Percentiles rank a stretch among this genome's conserved stretches.
phyloP scores from a whole-genome alignment of 2,113 vertebrate species.

The Ameiurus melas region DNA sequence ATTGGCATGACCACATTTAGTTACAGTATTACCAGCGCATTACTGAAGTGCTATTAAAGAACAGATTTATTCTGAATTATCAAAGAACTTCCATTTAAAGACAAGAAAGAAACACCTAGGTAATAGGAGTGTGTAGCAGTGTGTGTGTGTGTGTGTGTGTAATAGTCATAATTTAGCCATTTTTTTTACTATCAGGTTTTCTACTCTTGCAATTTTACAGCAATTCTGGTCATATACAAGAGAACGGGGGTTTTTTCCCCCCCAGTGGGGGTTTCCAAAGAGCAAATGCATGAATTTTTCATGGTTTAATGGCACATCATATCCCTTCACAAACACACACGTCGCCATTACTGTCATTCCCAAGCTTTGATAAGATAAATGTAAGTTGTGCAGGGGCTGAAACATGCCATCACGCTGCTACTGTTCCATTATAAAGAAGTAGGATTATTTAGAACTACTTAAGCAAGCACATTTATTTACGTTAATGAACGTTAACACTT shows the following conservation, averaged over 20 bases:
- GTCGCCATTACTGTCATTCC: not conserved
- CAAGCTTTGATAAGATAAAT: not conserved
- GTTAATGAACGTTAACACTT: not conserved
- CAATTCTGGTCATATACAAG: not conserved
- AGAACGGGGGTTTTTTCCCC: not conserved
- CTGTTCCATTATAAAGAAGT: not conserved
- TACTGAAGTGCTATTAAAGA: constrained; percentile 16
- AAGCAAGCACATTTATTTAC: not conserved
- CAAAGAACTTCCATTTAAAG: constrained; percentile 10
- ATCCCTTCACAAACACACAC: constrained; percentile 1
- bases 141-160: not conserved
- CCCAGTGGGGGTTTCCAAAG: not conserved
- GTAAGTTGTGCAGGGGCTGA: not conserved
- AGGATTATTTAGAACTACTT: not conserved
- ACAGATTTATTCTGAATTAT: not conserved
- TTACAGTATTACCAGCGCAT: constrained; percentile 5
- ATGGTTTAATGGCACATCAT: not conserved
- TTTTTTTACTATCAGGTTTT: not conserved
- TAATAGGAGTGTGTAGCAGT: not conserved
- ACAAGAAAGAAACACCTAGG: not conserved
- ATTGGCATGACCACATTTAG: constrained; percentile 21
- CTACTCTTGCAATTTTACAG: not conserved
- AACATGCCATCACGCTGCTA: not conserved
- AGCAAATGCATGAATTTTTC: constrained; percentile 10
- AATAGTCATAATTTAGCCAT: not conserved